A percentile compares a stretch with the other conserved stretches of the same genome.
Evolutionary conservation across 23 tunicate genomes (phyloP).

Genomic region (Trididemnum miniatum): DNA sequence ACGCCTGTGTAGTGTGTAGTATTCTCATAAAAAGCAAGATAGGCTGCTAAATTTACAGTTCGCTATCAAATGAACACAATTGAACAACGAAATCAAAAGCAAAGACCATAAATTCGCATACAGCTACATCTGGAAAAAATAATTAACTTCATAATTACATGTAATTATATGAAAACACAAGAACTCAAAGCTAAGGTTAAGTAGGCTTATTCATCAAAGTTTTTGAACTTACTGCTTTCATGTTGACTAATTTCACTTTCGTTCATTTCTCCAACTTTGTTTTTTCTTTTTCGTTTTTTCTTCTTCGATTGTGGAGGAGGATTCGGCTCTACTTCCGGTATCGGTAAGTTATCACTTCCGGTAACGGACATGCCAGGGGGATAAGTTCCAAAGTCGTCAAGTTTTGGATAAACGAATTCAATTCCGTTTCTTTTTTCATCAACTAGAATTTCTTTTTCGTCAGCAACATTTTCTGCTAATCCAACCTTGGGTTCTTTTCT

Average conservation of each 20-base stretch:
- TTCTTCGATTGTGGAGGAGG: neutral
- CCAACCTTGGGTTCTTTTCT: no score
- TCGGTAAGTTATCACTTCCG: constrained; percentile 27
- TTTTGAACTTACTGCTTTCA: neutral
- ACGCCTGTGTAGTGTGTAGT: no score
- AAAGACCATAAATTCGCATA: no score
- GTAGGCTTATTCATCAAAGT: no score
- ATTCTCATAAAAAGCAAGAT: no score
- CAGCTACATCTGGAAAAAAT: no score
- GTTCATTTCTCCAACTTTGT: neutral
- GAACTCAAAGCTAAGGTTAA: no score
- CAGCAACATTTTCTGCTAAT: neutral
- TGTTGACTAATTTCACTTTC: neutral
- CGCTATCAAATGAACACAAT: no score
- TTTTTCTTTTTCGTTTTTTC: constrained; percentile 10
- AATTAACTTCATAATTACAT: no score
- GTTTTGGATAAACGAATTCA: neutral
- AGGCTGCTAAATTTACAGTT: no score
- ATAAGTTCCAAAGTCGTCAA: neutral
- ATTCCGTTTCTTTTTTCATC: neutral
- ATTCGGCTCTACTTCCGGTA: constrained; percentile 21
- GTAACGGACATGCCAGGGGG: constrained; percentile 23
- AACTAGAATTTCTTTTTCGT: neutral
- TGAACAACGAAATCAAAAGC: no score
- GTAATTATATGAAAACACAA: no score